Evolutionary conservation across 2,113 vertebrate genomes (phyloP), one percentile per base, ranked within the genome.

Genomic region (Geothlypis trichas): DNA sequence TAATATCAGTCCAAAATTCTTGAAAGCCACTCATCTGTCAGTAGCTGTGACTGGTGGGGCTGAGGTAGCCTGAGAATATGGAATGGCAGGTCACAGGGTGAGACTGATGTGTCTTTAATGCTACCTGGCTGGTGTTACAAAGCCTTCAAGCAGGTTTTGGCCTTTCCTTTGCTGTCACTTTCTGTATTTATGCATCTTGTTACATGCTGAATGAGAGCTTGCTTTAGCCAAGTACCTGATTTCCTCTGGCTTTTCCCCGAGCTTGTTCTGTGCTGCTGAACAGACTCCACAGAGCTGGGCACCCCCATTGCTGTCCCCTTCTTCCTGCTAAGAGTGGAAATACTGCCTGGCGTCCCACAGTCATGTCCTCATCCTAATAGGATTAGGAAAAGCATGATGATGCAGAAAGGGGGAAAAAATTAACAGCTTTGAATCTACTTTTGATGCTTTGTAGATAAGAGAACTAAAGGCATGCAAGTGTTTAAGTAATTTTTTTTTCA

Each of bases 131-230:
- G 31, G 37, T 62, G 44, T n/a, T 66, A 44, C 28, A 49, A 67
- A 90, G 73, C 85, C 93, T 89, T 44, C 79, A 96, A 95, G 92
- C 58, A 57, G 46, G 73, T 90, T 91, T 51, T 79, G 72, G 83
- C 90, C 76, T 72, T 88, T 90, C 59, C 83, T 92, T 85, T 52
- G 69, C 61, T 93, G 61, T 94, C 90, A 39, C 35, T 63, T 84
- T 92, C 77, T 76, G 30, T 62, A 67, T 84, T 80, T 68, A 10
- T 54, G 51, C 74, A 21, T 85, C 68, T 86, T 57, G 21, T 74
- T 82, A 91, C 41, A 89, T 20, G 23, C 55, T 74, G 63, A 49
- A 21, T 55, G 10, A 89, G 46, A 89, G 66, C 65, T 84, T 31
- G 7, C 47, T 22, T 72, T 46, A 78, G 58, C 89, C 74, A 73